Base-by-base conservation (phyloP, 2,888 invertebrate species). In the Drosophila tanythrix region DNA sequence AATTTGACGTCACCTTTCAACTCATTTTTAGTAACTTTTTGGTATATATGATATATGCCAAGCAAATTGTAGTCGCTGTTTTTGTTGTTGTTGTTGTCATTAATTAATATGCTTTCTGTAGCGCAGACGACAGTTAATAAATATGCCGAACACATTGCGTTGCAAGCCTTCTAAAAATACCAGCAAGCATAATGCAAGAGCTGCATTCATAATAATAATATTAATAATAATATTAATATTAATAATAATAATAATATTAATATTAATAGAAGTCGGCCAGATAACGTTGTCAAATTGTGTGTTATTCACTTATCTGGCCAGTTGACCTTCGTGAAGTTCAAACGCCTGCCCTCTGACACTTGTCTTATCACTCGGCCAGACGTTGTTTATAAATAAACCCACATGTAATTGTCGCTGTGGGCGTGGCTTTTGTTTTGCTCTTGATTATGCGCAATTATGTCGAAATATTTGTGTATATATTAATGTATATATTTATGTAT, bases 311-410 rank as follows among this genome's bases (percentile, higher is more conserved):
- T 76, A 76, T 79, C 76, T 74, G 60, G 15, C 25, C 36, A 35
- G n/a, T 57, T 74, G 83, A 90, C 85, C 85, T 90, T 88, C 46
- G 56, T 61, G 72, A 88, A 83, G 85, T 85, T 85, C 85, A 85
- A 83, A 76, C 78, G 88, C 78, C 86, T 82, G 86, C 74, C 88
- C 84, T 89, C 72, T 85, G 88, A 85, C 88, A 67, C 73, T 57
- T 43, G 71, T 58, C 73, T 90, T 85, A 85, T 85, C 85, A 74
- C 58, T 70, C 18, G 52, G 21, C 58, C 40, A 21, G 60, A 55
- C 72, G 72, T 66, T 52, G 53, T 40, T 31, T 76, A 79, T 62
- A 74, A 77, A 75, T 78, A 79, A 63, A 60, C 46, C 60, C 33
- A 61, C 72, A 67, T 72, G 70, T 61, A 81, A 70, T 63, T 60